Conservation (phyloP, 64 coral and sea anemone genomes). For the Pocillopora verrucosa region DNA sequence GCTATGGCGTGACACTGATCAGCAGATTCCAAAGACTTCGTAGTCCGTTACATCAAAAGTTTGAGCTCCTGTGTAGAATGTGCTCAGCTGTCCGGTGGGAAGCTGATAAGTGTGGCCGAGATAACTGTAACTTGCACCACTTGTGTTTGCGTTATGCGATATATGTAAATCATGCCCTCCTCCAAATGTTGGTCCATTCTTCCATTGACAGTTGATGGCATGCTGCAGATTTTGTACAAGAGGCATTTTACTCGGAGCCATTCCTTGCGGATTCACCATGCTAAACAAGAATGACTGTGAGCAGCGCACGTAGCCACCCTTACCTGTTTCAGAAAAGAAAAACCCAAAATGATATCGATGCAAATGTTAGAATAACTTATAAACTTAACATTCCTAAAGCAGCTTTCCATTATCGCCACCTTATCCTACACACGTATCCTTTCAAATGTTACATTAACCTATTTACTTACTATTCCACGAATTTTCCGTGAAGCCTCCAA, state of each 20-base stretch:
- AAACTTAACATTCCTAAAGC: background rate
- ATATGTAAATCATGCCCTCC: constrained; percentile 25
- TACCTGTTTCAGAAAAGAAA: background rate
- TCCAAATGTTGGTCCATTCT: constrained; percentile 36
- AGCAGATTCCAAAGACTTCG: background rate
- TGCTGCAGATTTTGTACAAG: background rate
- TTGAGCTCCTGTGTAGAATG: background rate
- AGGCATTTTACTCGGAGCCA: constrained; percentile 26
- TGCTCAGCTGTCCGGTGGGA: background rate
- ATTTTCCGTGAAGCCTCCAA: constrained; percentile 46
- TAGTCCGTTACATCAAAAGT: background rate
- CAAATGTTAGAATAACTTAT: background rate
- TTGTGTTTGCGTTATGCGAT: constrained; percentile 19
- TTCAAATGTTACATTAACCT: too few species aligned
- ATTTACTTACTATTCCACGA: constrained; percentile 28
- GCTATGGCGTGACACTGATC: background rate
- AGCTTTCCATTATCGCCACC: background rate
- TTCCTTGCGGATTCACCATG: background rate
- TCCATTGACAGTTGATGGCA: background rate
- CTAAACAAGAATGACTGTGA: constrained; percentile 34
- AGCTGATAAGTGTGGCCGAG: constrained; percentile 33
- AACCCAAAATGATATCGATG: background rate
- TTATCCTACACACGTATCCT: too few species aligned
- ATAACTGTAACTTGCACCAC: background rate
- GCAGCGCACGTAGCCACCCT: background rate